Evolutionary conservation across 1,140 invertebrate species (phyloP).

Genomic region (Mylabris phalerata): DNA sequence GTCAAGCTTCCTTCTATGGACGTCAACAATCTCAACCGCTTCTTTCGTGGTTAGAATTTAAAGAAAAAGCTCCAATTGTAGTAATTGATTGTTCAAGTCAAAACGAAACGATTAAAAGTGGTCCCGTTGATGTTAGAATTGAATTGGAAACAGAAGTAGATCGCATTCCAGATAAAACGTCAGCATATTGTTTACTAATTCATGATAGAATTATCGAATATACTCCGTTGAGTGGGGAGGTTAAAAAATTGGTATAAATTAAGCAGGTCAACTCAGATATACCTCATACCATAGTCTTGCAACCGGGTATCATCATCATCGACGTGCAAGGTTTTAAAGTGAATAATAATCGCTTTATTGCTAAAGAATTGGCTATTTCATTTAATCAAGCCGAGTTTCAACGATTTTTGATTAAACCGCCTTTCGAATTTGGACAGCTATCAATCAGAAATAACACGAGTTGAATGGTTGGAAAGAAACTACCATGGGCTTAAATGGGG

Average conservation of each 20-base stretch:
- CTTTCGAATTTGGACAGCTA: too few relatives aligned
- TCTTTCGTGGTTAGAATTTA: constrained; percentile 3
- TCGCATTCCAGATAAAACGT: constrained; percentile 20
- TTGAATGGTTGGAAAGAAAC: too few relatives aligned
- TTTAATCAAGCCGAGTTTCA: too few relatives aligned
- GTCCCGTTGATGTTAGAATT: constrained; percentile 26
- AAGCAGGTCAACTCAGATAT: too few relatives aligned
- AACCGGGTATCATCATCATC: too few relatives aligned
- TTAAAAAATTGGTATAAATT: constrained; percentile 6
- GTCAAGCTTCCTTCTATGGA: constrained; percentile 29
- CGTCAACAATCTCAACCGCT: constrained; percentile 7
- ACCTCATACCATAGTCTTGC: too few relatives aligned
- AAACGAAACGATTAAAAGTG: constrained; percentile 24
- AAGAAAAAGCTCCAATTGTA: constrained; percentile 19
- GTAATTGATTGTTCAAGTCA: constrained; percentile 31
- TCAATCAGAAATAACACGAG: too few relatives aligned
- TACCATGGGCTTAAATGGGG: too few relatives aligned
- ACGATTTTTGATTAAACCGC: too few relatives aligned
- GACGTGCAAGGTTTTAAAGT: too few relatives aligned
- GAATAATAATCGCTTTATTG: too few relatives aligned
- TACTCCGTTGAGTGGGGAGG: constrained; percentile 6
- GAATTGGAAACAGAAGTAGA: constrained; percentile 25
- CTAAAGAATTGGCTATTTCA: too few relatives aligned
- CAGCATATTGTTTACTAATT: constrained; percentile 30
- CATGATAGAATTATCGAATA: constrained; percentile 29